phyloP scores from a whole-genome alignment of 1,140 invertebrate genomes.

The Drosophila bocki region DNA sequence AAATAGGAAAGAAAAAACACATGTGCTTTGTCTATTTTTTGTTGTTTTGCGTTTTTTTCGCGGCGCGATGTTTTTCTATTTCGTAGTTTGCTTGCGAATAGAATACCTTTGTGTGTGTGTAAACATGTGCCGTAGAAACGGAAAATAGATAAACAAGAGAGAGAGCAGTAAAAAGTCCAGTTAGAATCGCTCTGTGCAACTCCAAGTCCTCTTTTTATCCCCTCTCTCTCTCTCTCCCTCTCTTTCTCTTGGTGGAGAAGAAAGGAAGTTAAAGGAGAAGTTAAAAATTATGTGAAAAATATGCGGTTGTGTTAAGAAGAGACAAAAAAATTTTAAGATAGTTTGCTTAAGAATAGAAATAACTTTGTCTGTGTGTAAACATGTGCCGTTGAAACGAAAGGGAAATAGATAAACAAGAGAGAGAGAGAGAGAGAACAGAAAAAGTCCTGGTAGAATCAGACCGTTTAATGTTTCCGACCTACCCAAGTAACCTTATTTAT shows the following conservation, averaged over 20 bases:
- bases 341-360: too few species aligned
- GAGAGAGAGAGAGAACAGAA: conserved; percentile 32
- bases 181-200: too few species aligned
- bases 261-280: too few species aligned
- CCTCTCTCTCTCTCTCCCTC: too few species aligned
- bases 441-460: conserved; percentile 8
- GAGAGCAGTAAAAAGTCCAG: too few species aligned
- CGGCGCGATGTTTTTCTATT: conserved; percentile 1
- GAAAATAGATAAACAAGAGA: too few species aligned
- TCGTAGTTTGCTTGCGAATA: conserved; percentile 6
- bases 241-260: too few species aligned
- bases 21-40: conserved; percentile 2
- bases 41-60: conserved; percentile 5
- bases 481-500: background rate
- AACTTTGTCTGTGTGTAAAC: background rate
- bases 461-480: conserved; percentile 1
- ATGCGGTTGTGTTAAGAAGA: too few species aligned
- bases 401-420: conserved; percentile 34
- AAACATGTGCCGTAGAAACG: too few species aligned
- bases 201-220: too few species aligned
- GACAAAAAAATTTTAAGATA: too few species aligned
- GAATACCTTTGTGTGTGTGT: conserved; percentile 7
- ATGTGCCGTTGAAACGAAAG: background rate
- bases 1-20: background rate
- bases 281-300: too few species aligned